A percentile compares a stretch with the other conserved stretches of the same genome.
Conservation (phyloP, 2,113 vertebrate genomes). For the Gallinago paraguaiae region DNA sequence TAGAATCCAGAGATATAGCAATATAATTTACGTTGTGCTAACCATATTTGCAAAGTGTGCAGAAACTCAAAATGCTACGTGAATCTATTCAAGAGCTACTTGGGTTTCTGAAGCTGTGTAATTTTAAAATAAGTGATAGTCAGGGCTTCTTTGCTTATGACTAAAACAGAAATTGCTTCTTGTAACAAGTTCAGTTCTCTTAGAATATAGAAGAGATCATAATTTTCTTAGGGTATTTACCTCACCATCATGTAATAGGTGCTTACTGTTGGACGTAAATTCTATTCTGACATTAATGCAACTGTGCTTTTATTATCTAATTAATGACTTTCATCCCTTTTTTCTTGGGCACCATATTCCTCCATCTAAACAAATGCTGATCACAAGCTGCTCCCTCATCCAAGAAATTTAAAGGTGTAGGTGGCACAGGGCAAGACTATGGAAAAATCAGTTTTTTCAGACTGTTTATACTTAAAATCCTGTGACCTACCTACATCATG, state of each 20-base stretch:
- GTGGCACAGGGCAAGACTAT: neutral
- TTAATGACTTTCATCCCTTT: neutral
- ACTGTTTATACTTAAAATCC: neutral
- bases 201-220: neutral
- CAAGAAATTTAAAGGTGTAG: neutral
- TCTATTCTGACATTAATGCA: neutral
- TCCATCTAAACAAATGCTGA: neutral
- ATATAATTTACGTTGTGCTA: neutral
- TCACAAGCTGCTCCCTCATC: neutral
- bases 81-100: neutral
- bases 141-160: neutral
- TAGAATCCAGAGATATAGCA: neutral
- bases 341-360: neutral
- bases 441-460: neutral
- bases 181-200: neutral
- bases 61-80: neutral
- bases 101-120: neutral
- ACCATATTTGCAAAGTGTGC: neutral
- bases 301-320: neutral
- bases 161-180: neutral
- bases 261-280: neutral
- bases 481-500: neutral
- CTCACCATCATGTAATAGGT: neutral
- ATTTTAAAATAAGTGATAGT: neutral
- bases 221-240: neutral